A percentile compares a stretch with the other conserved stretches of the same genome.
Conservation (phyloP, 2,888 invertebrate species). For the Lordiphosa fenestrarum region DNA sequence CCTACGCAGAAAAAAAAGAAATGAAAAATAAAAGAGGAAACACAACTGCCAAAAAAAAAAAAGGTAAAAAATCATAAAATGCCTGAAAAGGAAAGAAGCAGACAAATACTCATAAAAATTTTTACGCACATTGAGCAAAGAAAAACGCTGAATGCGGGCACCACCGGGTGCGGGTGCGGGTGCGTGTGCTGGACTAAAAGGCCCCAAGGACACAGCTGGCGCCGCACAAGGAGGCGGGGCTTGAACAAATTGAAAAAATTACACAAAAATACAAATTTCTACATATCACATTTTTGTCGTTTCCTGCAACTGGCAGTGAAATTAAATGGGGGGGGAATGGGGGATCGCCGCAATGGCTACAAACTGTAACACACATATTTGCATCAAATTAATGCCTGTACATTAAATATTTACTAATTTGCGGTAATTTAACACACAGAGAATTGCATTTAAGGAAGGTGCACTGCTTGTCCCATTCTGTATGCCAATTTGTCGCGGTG, state of each 20-base stretch:
- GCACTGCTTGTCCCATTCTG: slow-evolving; percentile 1
- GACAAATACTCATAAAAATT: slow-evolving; percentile 63
- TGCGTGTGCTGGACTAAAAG: slow-evolving; percentile 24
- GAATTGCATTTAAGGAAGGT: slow-evolving; percentile 9
- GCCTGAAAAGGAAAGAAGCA: slow-evolving; percentile 35
- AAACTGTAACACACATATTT: slow-evolving; percentile 36
- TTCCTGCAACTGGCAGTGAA: slow-evolving; percentile 58
- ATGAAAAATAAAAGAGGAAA: slow-evolving; percentile 16
- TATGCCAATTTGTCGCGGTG: slow-evolving; percentile 22
- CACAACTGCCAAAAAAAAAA: slow-evolving; percentile 43
- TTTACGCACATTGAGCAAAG: slow-evolving; percentile 68
- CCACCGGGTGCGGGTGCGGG: slow-evolving; percentile 4
- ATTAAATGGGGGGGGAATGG: slow-evolving; percentile 50
- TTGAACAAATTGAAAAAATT: slow-evolving; percentile 20
- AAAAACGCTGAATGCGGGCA: slow-evolving; percentile 19
- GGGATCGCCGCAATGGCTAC: not conserved
- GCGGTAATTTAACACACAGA: slow-evolving; percentile 47
- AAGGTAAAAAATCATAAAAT: slow-evolving; percentile 65
- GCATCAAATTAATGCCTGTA: slow-evolving; percentile 65
- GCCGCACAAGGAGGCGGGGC: not conserved
- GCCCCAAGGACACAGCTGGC: slow-evolving; percentile 42
- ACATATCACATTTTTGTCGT: slow-evolving; percentile 36
- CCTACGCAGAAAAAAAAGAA: slow-evolving; percentile 23
- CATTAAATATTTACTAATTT: slow-evolving; percentile 69
- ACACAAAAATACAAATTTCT: slow-evolving; percentile 50